A percentile compares a stretch with the other conserved stretches of the same genome.
Conservation (phyloP, 1,140 invertebrate genomes). For the Pseudomyrmex gracilis region DNA sequence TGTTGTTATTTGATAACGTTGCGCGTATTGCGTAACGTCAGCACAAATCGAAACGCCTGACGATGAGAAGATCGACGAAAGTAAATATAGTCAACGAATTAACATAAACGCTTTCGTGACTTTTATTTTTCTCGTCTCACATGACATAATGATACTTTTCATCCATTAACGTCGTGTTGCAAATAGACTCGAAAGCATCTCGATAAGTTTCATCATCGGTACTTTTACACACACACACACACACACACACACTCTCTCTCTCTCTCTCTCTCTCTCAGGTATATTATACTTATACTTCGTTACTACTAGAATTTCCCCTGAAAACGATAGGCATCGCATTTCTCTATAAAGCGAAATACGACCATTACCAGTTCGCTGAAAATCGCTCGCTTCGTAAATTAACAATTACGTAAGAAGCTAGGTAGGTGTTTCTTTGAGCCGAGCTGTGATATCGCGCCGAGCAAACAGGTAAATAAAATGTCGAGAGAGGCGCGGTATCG, state of each 20-base stretch:
- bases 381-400: slow-evolving; percentile 7
- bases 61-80: too few species aligned
- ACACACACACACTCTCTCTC: too few species aligned
- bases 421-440: slow-evolving; percentile 4
- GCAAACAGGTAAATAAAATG: slow-evolving; percentile 37
- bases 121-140: too few species aligned
- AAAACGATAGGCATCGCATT: not conserved
- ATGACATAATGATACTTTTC: not conserved
- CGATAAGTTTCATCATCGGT: too few species aligned
- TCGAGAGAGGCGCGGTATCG: slow-evolving; percentile 5
- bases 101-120: too few species aligned
- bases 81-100: too few species aligned
- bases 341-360: slow-evolving; percentile 5
- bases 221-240: too few species aligned
- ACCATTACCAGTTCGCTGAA: not conserved
- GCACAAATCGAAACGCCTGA: too few species aligned
- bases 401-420: slow-evolving; percentile 44
- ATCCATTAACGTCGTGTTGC: not conserved
- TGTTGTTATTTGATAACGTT: too few species aligned
- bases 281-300: not conserved
- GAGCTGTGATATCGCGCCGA: not conserved
- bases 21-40: too few species aligned
- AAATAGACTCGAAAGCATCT: too few species aligned
- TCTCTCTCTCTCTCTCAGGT: not conserved
- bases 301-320: not conserved